Conservation (phyloP, 92 coral and sea anemone genomes). For the Siderastrea radians region DNA sequence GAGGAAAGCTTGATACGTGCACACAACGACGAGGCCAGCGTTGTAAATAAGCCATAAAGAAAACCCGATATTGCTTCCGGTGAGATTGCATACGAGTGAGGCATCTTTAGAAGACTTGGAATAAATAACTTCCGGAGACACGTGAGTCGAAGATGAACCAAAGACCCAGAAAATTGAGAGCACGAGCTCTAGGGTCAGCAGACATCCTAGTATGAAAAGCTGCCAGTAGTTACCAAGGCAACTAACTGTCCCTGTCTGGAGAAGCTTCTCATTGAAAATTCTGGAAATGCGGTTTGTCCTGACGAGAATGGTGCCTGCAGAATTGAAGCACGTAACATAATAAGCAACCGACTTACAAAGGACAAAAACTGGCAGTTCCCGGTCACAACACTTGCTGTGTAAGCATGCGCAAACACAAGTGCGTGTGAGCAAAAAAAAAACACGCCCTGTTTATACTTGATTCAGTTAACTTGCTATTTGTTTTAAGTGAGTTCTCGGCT, state of each 20-base stretch:
- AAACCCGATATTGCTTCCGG: constrained; percentile 72
- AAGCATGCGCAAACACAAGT: too few species aligned
- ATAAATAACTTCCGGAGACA: constrained; percentile 43
- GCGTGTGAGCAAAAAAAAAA: too few species aligned
- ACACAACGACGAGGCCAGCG: constrained; percentile 82
- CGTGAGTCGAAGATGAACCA: constrained; percentile 47
- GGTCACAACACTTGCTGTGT: too few species aligned
- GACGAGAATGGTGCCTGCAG: constrained; percentile 74
- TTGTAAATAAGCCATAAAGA: constrained; percentile 81
- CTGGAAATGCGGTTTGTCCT: constrained; percentile 87
- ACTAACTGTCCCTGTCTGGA: constrained; percentile 70
- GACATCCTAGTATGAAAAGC: constrained; percentile 66
- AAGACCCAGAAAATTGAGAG: constrained; percentile 70
- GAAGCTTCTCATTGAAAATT: constrained; percentile 84
- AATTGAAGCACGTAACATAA: background rate
- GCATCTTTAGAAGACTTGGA: constrained; percentile 60
- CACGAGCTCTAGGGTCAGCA: constrained; percentile 58
- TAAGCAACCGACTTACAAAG: background rate
- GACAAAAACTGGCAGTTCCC: too few species aligned
- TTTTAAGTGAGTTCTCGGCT: too few species aligned
- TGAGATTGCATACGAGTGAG: constrained; percentile 64
- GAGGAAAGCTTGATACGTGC: constrained; percentile 88
- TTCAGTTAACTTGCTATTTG: too few species aligned
- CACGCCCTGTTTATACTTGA: too few species aligned
- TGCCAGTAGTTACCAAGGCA: constrained; percentile 82